Evolutionary conservation across 2,888 invertebrate genomes (phyloP).

Genomic region (Rhingia campestris): DNA sequence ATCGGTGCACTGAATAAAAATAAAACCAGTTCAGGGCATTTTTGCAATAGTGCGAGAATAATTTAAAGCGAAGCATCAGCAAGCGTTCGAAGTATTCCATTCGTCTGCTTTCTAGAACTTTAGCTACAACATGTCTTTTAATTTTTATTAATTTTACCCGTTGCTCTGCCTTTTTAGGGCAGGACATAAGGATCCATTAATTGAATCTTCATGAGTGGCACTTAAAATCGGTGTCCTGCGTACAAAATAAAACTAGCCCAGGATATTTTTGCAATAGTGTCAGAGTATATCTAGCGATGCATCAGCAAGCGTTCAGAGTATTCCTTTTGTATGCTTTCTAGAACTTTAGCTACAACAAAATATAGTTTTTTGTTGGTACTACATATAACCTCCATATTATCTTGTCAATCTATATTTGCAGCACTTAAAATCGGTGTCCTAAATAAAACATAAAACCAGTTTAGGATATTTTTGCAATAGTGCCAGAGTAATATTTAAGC

Average conservation of each 20-base stretch:
- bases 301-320: conserved; percentile 66
- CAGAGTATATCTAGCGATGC: conserved; percentile 67
- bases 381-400: background rate
- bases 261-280: conserved; percentile 75
- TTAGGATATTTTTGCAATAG: conserved; percentile 73
- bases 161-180: too few species aligned
- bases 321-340: conserved; percentile 75
- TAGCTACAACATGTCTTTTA: too few species aligned
- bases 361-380: background rate
- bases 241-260: background rate
- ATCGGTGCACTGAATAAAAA: conserved; percentile 59
- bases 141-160: too few species aligned
- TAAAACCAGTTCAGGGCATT: conserved; percentile 49
- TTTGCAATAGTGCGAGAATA: conserved; percentile 75
- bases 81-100: conserved; percentile 56
- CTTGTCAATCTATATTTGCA: background rate
- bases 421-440: conserved; percentile 73
- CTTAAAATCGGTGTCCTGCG: conserved; percentile 69
- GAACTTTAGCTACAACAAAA: conserved; percentile 69
- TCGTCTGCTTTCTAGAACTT: conserved; percentile 77
- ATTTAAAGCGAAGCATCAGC: conserved; percentile 73
- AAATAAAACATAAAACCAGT: conserved; percentile 1
- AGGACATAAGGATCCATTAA: too few species aligned
- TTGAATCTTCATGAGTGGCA: conserved; percentile 38
- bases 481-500: conserved; percentile 70